phyloP scores from a whole-genome alignment of 2,888 invertebrate genomes.

The Sesia bembeciformis region DNA sequence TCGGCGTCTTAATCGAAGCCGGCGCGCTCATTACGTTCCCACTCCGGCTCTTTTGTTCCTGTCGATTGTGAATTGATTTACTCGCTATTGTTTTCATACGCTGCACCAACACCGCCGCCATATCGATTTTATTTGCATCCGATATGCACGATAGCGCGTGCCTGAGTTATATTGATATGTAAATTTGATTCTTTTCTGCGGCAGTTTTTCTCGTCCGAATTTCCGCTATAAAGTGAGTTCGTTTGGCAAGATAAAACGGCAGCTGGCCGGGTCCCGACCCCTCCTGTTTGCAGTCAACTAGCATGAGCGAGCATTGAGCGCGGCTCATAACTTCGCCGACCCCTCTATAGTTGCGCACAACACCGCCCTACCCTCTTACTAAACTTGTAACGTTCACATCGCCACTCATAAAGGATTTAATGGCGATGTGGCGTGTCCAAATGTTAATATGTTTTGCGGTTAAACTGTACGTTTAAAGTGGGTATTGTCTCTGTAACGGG shows the following conservation, averaged over 20 bases:
- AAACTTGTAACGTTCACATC: constrained; percentile 38
- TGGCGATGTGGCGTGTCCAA: constrained; percentile 59
- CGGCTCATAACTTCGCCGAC: constrained; percentile 34
- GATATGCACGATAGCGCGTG: constrained; percentile 22
- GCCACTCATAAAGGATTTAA: constrained; percentile 54
- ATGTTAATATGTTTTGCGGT: constrained; percentile 54
- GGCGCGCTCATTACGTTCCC: constrained; percentile 32
- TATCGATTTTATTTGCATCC: constrained; percentile 27
- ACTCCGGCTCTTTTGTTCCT: constrained; percentile 37
- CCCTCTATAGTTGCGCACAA: constrained; percentile 25
- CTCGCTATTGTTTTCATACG: constrained; percentile 44
- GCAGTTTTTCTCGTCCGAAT: constrained; percentile 25
- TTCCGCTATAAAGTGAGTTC: constrained; percentile 24
- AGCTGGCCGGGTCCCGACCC: constrained; percentile 37
- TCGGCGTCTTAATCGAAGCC: constrained; percentile 44
- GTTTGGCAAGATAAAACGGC: constrained; percentile 49
- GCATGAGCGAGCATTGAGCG: constrained; percentile 30
- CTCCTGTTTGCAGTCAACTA: constrained; percentile 45
- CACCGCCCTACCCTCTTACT: constrained; percentile 29
- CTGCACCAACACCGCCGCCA: constrained; percentile 18
- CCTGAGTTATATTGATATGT: constrained; percentile 40
- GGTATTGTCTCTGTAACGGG: constrained; percentile 31
- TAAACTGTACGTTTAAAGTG: constrained; percentile 20
- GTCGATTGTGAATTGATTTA: constrained; percentile 54
- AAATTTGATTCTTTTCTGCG: constrained; percentile 23